Evolutionary conservation across 2,888 invertebrate species (phyloP).

Genomic region (Chirona hameri): DNA sequence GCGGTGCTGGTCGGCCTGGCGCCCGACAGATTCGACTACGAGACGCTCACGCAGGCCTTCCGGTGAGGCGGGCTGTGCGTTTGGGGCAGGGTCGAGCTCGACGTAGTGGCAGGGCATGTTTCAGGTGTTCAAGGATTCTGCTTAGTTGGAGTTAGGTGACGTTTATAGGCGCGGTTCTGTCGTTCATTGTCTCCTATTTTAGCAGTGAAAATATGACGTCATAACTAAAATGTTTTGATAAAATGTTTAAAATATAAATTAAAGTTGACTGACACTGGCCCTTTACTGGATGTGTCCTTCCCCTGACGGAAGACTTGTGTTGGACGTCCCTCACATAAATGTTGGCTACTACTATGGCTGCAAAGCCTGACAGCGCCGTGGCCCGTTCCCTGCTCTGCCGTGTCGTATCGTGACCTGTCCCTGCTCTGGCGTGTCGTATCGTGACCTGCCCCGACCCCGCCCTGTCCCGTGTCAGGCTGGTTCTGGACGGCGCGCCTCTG

Average conservation of each 20-base stretch:
- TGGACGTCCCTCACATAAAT: too few species aligned
- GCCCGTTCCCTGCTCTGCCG: too few species aligned
- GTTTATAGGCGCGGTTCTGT: too few species aligned
- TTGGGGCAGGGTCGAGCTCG: not conserved
- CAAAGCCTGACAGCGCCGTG: not conserved
- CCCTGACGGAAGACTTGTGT: too few species aligned
- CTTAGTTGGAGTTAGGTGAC: too few species aligned
- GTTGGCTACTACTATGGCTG: not conserved
- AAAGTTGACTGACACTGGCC: too few species aligned
- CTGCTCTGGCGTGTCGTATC: not conserved
- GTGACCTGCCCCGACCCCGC: not conserved
- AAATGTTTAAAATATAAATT: too few species aligned
- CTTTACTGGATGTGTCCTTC: too few species aligned
- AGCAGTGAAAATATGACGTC: too few species aligned
- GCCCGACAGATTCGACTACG: conserved; percentile 70
- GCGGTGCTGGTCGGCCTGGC: conserved; percentile 76
- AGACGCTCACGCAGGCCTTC: conserved; percentile 67
- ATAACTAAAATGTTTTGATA: too few species aligned
- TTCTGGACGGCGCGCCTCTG: conserved; percentile 61
- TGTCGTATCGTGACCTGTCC: not conserved
- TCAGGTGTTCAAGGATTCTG: not conserved
- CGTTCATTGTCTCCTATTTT: too few species aligned
- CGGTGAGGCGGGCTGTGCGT: conserved; percentile 50
- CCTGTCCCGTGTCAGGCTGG: conserved; percentile 50
- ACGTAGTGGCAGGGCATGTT: not conserved